These are phyloP conservation scores for Pollenia griseotomentosa DNA, from an alignment of 2,888 invertebrate genomes.

Conservation along the genomic window DNA sequence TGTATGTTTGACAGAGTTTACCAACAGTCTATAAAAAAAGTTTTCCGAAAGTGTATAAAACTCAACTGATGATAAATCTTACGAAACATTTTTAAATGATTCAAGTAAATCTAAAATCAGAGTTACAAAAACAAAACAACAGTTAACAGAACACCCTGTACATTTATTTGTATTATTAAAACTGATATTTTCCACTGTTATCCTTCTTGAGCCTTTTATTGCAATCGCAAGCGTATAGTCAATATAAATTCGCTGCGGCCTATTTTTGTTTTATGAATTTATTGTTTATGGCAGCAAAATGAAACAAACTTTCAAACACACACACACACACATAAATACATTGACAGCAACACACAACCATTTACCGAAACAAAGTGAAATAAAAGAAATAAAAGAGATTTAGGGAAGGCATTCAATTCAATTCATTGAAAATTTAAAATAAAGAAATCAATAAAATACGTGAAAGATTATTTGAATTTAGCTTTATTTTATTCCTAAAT, in stretches of 20 bases:
- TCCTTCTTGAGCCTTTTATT: constrained; percentile 46
- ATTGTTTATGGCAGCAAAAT: constrained; percentile 53
- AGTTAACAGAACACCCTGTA: not conserved
- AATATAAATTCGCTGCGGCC: constrained; percentile 2
- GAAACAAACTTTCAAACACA: not conserved
- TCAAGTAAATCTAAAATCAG: not conserved
- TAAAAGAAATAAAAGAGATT: constrained; percentile 66
- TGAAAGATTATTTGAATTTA: constrained; percentile 71
- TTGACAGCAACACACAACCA: not conserved
- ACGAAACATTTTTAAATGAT: not conserved
- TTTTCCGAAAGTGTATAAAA: not conserved
- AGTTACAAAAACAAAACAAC: not conserved
- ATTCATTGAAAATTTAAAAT: constrained; percentile 68
- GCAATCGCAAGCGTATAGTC: constrained; percentile 19
- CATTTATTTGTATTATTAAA: constrained; percentile 25
- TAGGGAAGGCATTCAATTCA: constrained; percentile 57
- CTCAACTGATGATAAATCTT: not conserved
- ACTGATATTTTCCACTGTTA: constrained; percentile 44
- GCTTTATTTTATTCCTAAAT: constrained; percentile 41
- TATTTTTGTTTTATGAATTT: constrained; percentile 50
- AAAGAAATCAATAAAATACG: constrained; percentile 73
- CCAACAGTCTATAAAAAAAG: not conserved
- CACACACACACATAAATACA: not conserved
- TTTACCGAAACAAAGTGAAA: constrained; percentile 17
- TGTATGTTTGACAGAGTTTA: not conserved